Conservation (phyloP, 2,113 vertebrate species). For the Cynopterus brachyotis region DNA sequence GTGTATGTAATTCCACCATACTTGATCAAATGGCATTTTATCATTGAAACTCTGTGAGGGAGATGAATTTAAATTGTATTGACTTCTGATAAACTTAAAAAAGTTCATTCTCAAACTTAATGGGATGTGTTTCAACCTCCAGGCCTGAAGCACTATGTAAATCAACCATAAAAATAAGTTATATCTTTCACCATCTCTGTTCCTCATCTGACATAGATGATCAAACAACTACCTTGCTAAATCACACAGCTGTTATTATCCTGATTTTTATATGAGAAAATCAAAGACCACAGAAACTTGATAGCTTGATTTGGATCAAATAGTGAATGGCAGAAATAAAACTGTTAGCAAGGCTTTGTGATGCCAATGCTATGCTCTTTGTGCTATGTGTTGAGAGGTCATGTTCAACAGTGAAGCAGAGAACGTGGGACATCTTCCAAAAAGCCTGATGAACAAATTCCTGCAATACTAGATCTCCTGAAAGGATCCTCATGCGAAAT, state of each 20-base stretch:
- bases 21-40: background rate
- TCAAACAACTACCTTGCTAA: background rate
- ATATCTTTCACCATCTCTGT: background rate
- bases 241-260: background rate
- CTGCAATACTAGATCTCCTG: background rate
- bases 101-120: conserved; percentile 15
- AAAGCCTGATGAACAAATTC: background rate
- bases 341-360: background rate
- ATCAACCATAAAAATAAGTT: background rate
- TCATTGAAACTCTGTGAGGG: background rate
- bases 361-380: background rate
- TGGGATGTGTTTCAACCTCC: background rate
- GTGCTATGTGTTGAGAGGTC: background rate
- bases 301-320: background rate
- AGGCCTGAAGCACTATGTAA: background rate
- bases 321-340: background rate
- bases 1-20: background rate
- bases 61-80: background rate
- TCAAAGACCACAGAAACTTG: background rate
- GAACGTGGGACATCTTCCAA: background rate
- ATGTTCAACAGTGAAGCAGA: background rate
- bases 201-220: background rate
- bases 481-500: background rate
- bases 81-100: conserved; percentile 32
- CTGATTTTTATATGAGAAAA: conserved; percentile 16